Percentiles rank a stretch among this genome's conserved stretches.
Conservation (phyloP, 2,888 invertebrate genomes). For the Cylindroiulus punctatus region DNA sequence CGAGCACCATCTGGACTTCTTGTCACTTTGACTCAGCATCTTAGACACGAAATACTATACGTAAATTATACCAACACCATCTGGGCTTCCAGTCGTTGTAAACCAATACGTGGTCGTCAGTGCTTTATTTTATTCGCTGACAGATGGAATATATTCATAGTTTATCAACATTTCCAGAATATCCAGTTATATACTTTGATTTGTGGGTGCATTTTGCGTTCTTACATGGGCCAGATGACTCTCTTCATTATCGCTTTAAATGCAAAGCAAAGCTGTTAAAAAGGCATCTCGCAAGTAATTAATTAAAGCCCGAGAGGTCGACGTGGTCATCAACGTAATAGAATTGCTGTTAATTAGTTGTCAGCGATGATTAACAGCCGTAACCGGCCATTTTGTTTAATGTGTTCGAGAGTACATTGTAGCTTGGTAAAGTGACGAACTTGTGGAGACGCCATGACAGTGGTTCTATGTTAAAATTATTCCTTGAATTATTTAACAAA, state of each 20-base stretch:
- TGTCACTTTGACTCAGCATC: neutral
- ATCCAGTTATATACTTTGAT: slow-evolving; percentile 7
- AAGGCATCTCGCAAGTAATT: neutral
- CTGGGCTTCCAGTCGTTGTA: neutral
- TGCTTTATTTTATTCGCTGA: neutral
- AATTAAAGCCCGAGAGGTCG: neutral
- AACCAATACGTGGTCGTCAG: neutral
- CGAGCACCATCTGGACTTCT: slow-evolving; percentile 1
- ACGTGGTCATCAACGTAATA: neutral
- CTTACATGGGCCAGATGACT: neutral
- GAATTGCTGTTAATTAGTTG: slow-evolving; percentile 24
- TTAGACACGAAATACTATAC: neutral
- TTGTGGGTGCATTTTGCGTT: slow-evolving; percentile 2
- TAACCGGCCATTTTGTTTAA: neutral
- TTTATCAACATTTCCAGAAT: neutral
- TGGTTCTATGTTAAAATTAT: no score
- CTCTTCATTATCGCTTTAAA: neutral
- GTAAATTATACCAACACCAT: neutral
- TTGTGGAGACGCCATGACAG: no score
- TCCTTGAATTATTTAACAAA: no score
- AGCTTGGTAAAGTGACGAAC: neutral
- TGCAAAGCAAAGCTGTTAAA: neutral
- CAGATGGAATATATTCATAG: neutral
- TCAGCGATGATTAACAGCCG: neutral
- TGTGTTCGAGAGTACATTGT: no score